Conservation (phyloP, 2,888 invertebrate genomes). For the Priapulus caudatus region DNA sequence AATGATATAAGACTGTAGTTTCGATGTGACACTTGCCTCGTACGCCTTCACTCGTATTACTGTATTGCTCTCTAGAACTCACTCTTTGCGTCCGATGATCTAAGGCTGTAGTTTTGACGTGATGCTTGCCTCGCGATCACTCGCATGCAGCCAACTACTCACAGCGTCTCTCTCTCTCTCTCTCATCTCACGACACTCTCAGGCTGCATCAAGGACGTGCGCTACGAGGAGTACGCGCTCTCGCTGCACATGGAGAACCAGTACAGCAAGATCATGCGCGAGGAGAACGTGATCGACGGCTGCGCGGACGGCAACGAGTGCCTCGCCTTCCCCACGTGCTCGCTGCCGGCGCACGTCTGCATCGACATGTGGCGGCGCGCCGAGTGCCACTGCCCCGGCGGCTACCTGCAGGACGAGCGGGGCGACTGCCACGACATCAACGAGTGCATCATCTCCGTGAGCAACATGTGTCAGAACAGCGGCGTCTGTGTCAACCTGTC, state of each 20-base stretch:
- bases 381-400: conserved; percentile 95
- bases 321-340: conserved; percentile 73
- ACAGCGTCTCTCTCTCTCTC: no score
- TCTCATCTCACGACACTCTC: no score
- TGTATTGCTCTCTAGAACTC: no score
- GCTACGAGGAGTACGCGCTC: conserved; percentile 84
- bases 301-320: conserved; percentile 93
- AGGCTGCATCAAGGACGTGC: conserved; percentile 68
- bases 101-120: no score
- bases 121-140: no score
- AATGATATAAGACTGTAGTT: no score
- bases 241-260: conserved; percentile 57
- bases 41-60: no score
- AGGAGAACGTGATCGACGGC: conserved; percentile 65
- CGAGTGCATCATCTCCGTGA: conserved; percentile 66
- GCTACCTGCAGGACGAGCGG: conserved; percentile 49
- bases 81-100: no score
- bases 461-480: conserved; percentile 74
- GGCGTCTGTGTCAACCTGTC: conserved; percentile 84
- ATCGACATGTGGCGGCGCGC: conserved; percentile 95
- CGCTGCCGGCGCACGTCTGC: conserved; percentile 74
- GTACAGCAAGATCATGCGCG: conserved; percentile 20
- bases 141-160: no score
- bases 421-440: conserved; percentile 72
- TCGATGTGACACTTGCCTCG: no score